Evolutionary conservation across 2,888 invertebrate species (phyloP).

Genomic region (Pachymerium ferrugineum): DNA sequence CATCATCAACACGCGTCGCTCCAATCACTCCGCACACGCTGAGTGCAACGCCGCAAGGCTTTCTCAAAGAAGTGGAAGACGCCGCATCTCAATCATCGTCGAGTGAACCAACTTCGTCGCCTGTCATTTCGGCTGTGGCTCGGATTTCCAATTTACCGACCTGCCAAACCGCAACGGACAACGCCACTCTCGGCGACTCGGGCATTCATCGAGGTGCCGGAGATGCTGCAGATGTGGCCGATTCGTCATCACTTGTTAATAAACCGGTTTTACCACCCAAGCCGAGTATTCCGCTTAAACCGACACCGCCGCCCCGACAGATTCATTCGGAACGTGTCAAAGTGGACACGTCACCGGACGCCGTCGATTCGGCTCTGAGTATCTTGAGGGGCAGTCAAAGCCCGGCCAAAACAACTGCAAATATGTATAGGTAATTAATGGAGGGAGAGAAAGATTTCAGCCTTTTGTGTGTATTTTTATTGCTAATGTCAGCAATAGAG

Average conservation of each 20-base stretch:
- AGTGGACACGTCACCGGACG: conserved; percentile 36
- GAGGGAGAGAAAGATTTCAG: background rate
- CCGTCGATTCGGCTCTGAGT: conserved; percentile 32
- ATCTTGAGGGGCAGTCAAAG: conserved; percentile 17
- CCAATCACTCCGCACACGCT: conserved; percentile 70
- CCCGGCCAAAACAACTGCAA: background rate
- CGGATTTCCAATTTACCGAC: background rate
- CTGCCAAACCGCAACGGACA: background rate
- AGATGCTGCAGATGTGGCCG: no score
- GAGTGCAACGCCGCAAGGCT: conserved; percentile 42
- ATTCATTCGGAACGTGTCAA: conserved; percentile 29
- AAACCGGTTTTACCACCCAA: conserved; percentile 64
- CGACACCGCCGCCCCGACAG: conserved; percentile 55
- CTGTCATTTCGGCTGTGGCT: background rate
- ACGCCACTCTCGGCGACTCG: background rate
- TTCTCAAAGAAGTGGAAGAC: conserved; percentile 34
- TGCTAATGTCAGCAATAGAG: no score
- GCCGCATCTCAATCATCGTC: background rate
- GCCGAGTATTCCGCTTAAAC: conserved; percentile 45
- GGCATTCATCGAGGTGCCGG: background rate
- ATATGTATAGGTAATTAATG: background rate
- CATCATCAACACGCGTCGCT: conserved; percentile 43
- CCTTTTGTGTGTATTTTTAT: background rate
- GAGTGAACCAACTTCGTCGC: background rate
- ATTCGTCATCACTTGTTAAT: no score